Evolutionary conservation across 2,113 vertebrate genomes (phyloP).

Genomic region (Ardeotis arabs): DNA sequence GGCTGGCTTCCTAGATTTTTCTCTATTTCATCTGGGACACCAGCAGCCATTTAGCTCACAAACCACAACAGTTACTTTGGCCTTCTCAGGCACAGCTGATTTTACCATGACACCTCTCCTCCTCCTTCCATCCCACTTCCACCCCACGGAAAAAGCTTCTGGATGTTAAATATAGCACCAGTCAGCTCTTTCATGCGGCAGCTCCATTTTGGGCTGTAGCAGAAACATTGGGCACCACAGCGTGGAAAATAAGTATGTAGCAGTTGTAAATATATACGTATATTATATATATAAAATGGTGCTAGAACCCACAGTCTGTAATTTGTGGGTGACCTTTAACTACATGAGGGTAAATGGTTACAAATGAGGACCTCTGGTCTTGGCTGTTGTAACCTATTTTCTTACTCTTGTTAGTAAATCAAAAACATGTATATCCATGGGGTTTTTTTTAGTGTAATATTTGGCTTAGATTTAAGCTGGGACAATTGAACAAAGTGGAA

Average conservation of each 20-base stretch:
- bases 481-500: constrained; percentile 53
- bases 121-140: background rate
- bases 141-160: background rate
- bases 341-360: constrained; percentile 18
- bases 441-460: constrained; percentile 36
- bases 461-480: constrained; percentile 69
- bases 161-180: background rate
- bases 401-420: constrained; percentile 55
- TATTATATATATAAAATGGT: background rate
- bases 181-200: background rate
- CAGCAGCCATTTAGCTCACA: background rate
- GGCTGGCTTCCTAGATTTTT: background rate
- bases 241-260: constrained; percentile 44
- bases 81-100: background rate
- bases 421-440: constrained; percentile 21
- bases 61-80: background rate
- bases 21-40: background rate
- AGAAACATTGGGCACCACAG: constrained; percentile 39
- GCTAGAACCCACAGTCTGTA: constrained; percentile 35
- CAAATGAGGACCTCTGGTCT: constrained; percentile 48
- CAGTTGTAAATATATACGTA: background rate
- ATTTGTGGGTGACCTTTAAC: constrained; percentile 69
- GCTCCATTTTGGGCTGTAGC: background rate
- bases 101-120: background rate
- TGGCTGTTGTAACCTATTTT: constrained; percentile 30